Evolutionary conservation across 2,888 invertebrate genomes (phyloP), one percentile per base, ranked within the genome.

Genomic region (Lepidochitona cinerea): DNA sequence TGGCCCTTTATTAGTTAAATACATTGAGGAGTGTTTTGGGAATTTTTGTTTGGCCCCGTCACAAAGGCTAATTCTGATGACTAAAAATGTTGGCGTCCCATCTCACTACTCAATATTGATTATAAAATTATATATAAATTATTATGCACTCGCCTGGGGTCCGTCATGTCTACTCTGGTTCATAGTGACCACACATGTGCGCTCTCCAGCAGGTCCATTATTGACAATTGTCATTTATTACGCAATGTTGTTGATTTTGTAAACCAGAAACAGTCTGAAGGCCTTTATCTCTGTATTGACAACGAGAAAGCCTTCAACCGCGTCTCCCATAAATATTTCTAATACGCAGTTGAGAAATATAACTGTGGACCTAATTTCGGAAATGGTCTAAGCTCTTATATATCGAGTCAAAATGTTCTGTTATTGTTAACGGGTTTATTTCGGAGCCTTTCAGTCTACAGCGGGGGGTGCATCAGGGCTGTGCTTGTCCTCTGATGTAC

Each of bases 291-390:
- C 35, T 67, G 52, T 72, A 41, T 81, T 36, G 82, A 83, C 59
- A 81, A 82, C 68, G 79, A 78, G 67, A 83, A 82, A 54, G 81
- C 80, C 1, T 82, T 82, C 37, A 79, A 82, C 68, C 70, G 81
- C 49, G 81, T 81, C 14, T 72, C 72, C 23, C 77, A 79, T 71
- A 59, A 72, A 12, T 81, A 74, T 71, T 18, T 83, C n/a, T 78
- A 74, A 74, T 68, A 78, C 52, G 67, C 71, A 7, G 54, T 83
- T 33, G 4, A 69, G 5, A 52, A 72, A 9, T 81, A 78, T 73
- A 78, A 79, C 23, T 80, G 82, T 77, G 68, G 75, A 29, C 37
- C 73, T 26, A 59, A 71, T 77, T 82, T 36, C 71, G 78, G 29
- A 64, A 77, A 9, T 79, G 77, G 76, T 75, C 81, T 32, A 72